phyloP scores from a whole-genome alignment of 2,888 invertebrate genomes.

The Drosophila meridionalis region DNA sequence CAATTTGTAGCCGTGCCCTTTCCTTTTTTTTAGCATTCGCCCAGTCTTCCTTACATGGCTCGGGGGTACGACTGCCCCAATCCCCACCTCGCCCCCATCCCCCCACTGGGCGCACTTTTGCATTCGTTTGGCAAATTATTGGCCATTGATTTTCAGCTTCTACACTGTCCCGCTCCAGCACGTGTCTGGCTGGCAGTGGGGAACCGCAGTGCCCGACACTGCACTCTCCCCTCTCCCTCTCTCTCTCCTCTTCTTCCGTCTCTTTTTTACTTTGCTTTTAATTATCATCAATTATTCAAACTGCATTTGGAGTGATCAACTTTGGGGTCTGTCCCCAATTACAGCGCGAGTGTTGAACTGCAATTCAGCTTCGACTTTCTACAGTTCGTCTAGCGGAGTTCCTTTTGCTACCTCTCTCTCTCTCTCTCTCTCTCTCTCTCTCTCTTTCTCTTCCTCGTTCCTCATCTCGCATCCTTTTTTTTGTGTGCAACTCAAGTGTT shows the following conservation, averaged over 20 bases:
- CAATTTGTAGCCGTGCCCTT: conserved; percentile 79
- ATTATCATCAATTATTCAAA: conserved; percentile 85
- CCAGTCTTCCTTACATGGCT: not conserved
- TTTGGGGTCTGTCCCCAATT: conserved; percentile 81
- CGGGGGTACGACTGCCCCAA: conserved; percentile 6
- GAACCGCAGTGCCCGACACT: conserved; percentile 48
- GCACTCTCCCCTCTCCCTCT: conserved; percentile 34
- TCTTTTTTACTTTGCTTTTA: conserved; percentile 62
- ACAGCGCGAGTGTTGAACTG: conserved; percentile 50
- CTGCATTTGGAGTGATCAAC: conserved; percentile 84
- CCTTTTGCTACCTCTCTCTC: not conserved
- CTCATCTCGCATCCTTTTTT: conserved; percentile 2
- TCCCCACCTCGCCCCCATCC: conserved; percentile 26
- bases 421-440: no score
- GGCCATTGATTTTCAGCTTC: conserved; percentile 77
- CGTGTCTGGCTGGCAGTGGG: conserved; percentile 22
- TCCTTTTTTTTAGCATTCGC: not conserved
- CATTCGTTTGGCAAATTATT: conserved; percentile 79
- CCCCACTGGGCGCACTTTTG: conserved; percentile 58
- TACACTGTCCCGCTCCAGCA: conserved; percentile 19
- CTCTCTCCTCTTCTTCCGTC: not conserved
- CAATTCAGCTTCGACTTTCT: conserved; percentile 14
- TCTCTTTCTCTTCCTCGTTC: not conserved
- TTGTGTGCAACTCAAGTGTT: conserved; percentile 47
- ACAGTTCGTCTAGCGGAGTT: not conserved